Percentiles rank a stretch among this genome's conserved stretches.
These are phyloP conservation scores for Bostrychus sinensis DNA, from an alignment of 2,113 vertebrate genomes.

Conservation along the genomic window DNA sequence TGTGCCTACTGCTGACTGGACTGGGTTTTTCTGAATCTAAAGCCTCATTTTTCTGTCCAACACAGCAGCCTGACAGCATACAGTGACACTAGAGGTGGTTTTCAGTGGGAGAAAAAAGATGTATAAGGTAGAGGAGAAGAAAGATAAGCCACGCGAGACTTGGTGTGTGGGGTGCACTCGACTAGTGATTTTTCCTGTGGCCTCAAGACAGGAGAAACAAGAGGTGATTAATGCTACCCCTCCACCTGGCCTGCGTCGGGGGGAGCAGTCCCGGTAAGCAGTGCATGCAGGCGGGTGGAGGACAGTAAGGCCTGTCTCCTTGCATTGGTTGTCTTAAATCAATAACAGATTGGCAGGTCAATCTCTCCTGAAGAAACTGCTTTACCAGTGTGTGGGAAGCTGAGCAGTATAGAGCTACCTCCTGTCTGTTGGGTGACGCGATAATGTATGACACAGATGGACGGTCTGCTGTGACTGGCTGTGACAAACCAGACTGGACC, in stretches of 20 bases:
- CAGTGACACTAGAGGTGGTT: slow-evolving; percentile 3
- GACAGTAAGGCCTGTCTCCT: slow-evolving; percentile 1
- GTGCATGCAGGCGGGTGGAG: neutral
- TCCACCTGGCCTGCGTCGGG: neutral
- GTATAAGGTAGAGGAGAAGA: neutral
- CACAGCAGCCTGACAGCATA: slow-evolving; percentile 1
- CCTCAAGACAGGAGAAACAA: slow-evolving; percentile 24
- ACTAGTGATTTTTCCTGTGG: slow-evolving; percentile 4
- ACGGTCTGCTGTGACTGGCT: neutral
- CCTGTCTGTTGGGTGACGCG: slow-evolving; percentile 27
- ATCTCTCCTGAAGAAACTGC: slow-evolving; percentile 53
- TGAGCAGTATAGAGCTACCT: slow-evolving; percentile 28
- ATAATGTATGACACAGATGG: neutral
- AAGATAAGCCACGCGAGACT: slow-evolving; percentile 6
- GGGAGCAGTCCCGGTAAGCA: neutral
- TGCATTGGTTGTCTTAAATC: slow-evolving; percentile 1
- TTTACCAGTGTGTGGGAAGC: slow-evolving; percentile 61
- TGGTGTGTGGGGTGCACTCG: neutral
- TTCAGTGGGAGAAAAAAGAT: slow-evolving; percentile 4
- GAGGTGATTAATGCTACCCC: slow-evolving; percentile 24
- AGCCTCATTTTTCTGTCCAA: slow-evolving; percentile 5
- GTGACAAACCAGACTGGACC: neutral
- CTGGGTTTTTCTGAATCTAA: neutral
- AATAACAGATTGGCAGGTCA: slow-evolving; percentile 41
- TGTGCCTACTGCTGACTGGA: neutral